phyloP scores from a whole-genome alignment of 2,113 vertebrate species.

The Periophthalmodon schlosseri region DNA sequence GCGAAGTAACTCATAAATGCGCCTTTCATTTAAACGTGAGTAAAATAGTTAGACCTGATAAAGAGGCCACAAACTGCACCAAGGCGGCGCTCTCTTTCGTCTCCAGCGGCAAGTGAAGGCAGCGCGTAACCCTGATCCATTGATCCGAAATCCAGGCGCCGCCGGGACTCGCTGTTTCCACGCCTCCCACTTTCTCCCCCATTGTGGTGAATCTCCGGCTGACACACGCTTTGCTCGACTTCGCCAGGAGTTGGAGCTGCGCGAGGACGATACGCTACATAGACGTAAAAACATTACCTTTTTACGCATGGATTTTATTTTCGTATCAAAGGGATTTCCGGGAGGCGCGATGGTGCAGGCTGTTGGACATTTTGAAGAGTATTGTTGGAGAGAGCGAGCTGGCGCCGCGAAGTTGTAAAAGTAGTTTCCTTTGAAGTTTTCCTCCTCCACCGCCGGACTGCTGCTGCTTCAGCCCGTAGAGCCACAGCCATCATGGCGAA shows the following conservation, averaged over 20 bases:
- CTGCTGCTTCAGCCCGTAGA: conserved; percentile 10
- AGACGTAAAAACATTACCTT: not conserved
- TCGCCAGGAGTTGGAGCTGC: conserved; percentile 65
- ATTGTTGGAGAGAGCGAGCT: conserved; percentile 34
- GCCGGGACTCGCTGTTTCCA: conserved; percentile 65
- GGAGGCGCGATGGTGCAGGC: conserved; percentile 51
- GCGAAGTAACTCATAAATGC: not conserved
- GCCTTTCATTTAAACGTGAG: not conserved
- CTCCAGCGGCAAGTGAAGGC: conserved; percentile 41
- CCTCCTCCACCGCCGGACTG: conserved; percentile 27
- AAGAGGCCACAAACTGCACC: not conserved
- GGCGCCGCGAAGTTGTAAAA: conserved; percentile 73
- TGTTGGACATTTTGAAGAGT: conserved; percentile 25
- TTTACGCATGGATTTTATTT: conserved; percentile 53
- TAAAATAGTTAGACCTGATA: not conserved
- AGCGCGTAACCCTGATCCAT: conserved; percentile 60
- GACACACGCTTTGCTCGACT: conserved; percentile 70
- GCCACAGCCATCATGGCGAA: conserved; percentile 77
- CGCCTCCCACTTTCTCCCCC: conserved; percentile 74
- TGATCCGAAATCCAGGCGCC: conserved; percentile 59
- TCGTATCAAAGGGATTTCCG: conserved; percentile 13
- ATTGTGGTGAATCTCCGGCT: conserved; percentile 78
- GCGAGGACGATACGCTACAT: conserved; percentile 31
- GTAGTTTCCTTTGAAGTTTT: conserved; percentile 72
- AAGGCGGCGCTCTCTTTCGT: not conserved